Base-by-base conservation (phyloP, 1,140 invertebrate genomes). In the Myzus persicae region DNA sequence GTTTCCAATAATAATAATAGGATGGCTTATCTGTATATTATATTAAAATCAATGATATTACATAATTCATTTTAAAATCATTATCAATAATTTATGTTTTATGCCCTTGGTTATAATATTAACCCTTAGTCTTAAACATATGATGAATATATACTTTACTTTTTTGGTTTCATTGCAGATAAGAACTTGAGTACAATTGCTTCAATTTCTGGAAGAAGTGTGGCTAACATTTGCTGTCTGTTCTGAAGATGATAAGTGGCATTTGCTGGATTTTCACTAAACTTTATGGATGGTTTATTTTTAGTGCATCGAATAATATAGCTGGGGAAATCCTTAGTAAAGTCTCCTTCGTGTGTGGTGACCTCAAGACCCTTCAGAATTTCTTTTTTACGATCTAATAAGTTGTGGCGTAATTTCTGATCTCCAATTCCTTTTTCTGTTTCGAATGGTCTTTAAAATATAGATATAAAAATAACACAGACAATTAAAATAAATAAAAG, bases 201-300 rank as follows among this genome's bases (percentile, higher is more conserved):
- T 87, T 93, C 94, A 67, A 94, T 94, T 90, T 94, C 94, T 40
- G 81, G 67, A 18, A 94, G 93, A n/a, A 94, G 51, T 40, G 94
- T 93, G 7, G 91, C 90, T n/a, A 94, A 59, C 93, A 94, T 94
- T 59, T 94, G 54, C 36, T 94, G 91, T 67, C 94, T 89, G 31
- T 42, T 93, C 18, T 82, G 46, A 46, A 94, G 92, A 89, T 94
- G 94, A 46, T 36, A 88, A 6, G 92, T 94, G 26, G 93, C 94
- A n/a, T 38, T 51, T 24, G 82, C 82, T 24, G 93, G 94, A 93
- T 94, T 94, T 40, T 93, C 82, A 94, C 93, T 94, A 91, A 91
- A 94, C 20, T 90, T 93, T 26, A 94, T 2, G 20, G 88, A 81
- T n/a, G 94, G 94, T 36, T 90, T 92, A 40, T 67, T 93, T 85